Base-by-base conservation (phyloP, 2,888 invertebrate species). In the Nysson spinosus region DNA sequence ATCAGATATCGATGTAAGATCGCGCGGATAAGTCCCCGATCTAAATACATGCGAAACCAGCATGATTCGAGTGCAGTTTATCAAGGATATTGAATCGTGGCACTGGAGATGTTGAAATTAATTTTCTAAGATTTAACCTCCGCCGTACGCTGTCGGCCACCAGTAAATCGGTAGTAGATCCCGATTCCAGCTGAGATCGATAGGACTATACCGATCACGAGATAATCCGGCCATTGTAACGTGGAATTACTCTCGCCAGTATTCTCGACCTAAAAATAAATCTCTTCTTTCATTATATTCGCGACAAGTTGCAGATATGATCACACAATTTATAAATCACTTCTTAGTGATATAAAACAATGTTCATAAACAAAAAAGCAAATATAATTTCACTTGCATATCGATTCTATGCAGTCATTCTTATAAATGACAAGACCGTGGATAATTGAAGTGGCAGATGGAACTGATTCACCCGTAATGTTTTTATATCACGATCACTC, bases 81-180 rank as follows among this genome's bases (percentile, higher is more conserved):
- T 68, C 60, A 43, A 7, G 49, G 50, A 24, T 47, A 51, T 51
- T 43, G 52, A 44, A 65, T 44, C 57, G 46, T 12, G 9, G 4
- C 26, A 26, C 11, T n/a, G 49, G 58, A 55, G 44, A 16, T 22
- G 46, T 44, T 24, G 57, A 68, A 75, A 72, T 72, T 67, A 60
- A 75, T 65, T 75, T 75, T 69, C 60, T 60, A 43, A 39, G 26
- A 37, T 42, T 56, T 69, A 62, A 93, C 94, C 89, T 93, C 91
- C 47, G 93, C 92, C 1, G 96, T 96, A 88, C 92, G 93, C 86
- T 96, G 96, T 85, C 92, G 92, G 11, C 95, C 95, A 16, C 96
- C 96, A 26, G 93, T 94, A 81, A 96, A 93, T 57, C 96, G 90
- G 86, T 95, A 96, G 83, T 95, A 96, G 28, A 96, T 80, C 4